These are phyloP conservation scores for Prunella fulvescens DNA, from an alignment of 2,113 vertebrate species.

Conservation along the genomic window DNA sequence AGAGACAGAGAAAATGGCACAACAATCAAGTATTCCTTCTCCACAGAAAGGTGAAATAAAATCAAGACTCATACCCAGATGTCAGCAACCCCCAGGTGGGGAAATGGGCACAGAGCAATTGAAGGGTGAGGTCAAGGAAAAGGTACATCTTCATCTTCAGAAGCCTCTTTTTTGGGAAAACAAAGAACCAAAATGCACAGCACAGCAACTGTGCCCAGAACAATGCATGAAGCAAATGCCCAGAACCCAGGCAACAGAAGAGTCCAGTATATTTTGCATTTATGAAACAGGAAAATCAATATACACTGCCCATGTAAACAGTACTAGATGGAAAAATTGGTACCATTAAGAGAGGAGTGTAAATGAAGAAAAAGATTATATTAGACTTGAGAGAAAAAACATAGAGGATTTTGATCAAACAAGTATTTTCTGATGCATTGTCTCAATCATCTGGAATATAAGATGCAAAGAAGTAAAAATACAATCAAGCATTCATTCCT, in stretches of 20 bases:
- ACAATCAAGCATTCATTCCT: not conserved
- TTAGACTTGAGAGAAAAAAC: not conserved
- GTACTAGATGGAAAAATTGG: not conserved
- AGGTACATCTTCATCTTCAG: not conserved
- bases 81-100: not conserved
- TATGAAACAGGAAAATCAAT: not conserved
- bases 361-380: not conserved
- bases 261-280: not conserved
- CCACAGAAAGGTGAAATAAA: not conserved
- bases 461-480: not conserved
- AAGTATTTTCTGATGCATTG: not conserved
- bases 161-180: not conserved
- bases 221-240: not conserved
- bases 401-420: not conserved
- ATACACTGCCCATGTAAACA: not conserved
- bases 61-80: not conserved
- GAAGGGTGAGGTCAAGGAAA: not conserved
- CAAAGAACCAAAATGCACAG: not conserved
- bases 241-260: not conserved
- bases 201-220: not conserved
- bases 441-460: not conserved
- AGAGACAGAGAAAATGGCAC: constrained; percentile 1
- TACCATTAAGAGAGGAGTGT: not conserved
- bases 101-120: not conserved
- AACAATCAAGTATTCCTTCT: not conserved